Evolutionary conservation across 2,113 vertebrate genomes (phyloP).

Genomic region (Naja naja): DNA sequence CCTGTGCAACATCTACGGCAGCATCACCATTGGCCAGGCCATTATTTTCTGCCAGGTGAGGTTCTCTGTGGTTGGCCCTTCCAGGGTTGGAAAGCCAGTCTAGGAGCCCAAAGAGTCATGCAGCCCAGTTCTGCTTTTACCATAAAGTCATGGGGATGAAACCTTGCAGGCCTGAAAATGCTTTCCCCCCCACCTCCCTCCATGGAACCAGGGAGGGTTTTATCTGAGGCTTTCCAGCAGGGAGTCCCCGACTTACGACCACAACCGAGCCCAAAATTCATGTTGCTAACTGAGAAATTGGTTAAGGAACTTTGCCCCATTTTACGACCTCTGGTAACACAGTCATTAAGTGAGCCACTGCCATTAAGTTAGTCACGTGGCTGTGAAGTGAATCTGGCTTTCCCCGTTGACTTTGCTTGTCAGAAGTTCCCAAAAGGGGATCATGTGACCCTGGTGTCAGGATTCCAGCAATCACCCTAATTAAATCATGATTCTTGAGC

Average conservation of each 20-base stretch:
- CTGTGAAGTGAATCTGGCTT: background rate
- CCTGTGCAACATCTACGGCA: constrained; percentile 71
- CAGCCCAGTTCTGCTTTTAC: too few relatives aligned
- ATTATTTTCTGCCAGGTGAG: constrained; percentile 79
- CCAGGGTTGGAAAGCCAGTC: background rate
- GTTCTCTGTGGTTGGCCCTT: accelerated
- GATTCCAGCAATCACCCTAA: too few relatives aligned
- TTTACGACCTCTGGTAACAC: background rate
- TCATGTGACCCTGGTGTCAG: background rate
- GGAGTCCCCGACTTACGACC: background rate
- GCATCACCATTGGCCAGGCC: constrained; percentile 73
- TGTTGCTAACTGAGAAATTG: background rate
- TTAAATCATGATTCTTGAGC: too few relatives aligned
- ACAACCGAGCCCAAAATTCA: too few relatives aligned
- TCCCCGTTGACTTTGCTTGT: background rate
- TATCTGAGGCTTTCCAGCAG: background rate
- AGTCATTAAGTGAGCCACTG: background rate
- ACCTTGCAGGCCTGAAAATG: too few relatives aligned
- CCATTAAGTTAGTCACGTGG: background rate
- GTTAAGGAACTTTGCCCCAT: background rate
- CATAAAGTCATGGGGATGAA: too few relatives aligned
- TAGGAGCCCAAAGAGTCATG: too few relatives aligned
- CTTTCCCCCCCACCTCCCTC: too few relatives aligned
- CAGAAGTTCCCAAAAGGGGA: background rate
- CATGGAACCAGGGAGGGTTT: background rate